Evolutionary conservation across 2,888 invertebrate species (phyloP).

Genomic region (Ypsolopha sequella): DNA sequence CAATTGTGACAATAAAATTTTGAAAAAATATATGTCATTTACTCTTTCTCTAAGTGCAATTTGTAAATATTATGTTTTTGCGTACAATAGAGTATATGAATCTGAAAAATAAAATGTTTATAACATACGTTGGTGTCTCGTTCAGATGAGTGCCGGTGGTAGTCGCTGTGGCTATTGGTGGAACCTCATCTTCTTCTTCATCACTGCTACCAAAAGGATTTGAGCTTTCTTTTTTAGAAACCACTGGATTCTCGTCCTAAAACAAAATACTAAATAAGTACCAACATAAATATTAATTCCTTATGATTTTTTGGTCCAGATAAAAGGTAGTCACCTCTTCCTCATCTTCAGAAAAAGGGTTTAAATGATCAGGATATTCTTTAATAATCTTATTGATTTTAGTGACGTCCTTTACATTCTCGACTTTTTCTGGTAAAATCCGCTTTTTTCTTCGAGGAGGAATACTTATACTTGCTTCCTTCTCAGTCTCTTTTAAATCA

Average conservation of each 20-base stretch:
- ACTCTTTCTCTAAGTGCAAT: too few species aligned
- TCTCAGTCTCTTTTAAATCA: slow-evolving; percentile 22
- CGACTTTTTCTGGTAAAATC: slow-evolving; percentile 18
- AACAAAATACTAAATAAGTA: neutral
- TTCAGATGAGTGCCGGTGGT: slow-evolving; percentile 10
- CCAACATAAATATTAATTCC: neutral
- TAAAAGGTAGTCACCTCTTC: slow-evolving; percentile 29
- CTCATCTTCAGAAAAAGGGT: slow-evolving; percentile 85
- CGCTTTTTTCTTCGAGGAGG: slow-evolving; percentile 58
- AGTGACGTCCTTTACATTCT: slow-evolving; percentile 1
- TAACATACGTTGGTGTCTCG: too few species aligned
- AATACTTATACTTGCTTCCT: slow-evolving; percentile 39
- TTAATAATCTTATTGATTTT: slow-evolving; percentile 10
- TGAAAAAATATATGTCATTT: too few species aligned
- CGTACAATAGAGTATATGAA: too few species aligned
- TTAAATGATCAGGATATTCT: slow-evolving; percentile 82
- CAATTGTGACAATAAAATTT: too few species aligned
- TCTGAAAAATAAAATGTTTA: too few species aligned
- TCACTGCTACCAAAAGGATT: slow-evolving; percentile 80
- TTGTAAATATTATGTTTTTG: too few species aligned
- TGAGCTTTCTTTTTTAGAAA: slow-evolving; percentile 29
- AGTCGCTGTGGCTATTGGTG: slow-evolving; percentile 30
- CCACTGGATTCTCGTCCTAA: neutral
- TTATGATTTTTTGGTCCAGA: neutral
- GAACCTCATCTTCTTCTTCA: slow-evolving; percentile 68